A percentile compares a stretch with the other conserved stretches of the same genome.
These are phyloP conservation scores for Caenorhabditis wallacei DNA, from an alignment of 2,888 invertebrate genomes.

Conservation along the genomic window DNA sequence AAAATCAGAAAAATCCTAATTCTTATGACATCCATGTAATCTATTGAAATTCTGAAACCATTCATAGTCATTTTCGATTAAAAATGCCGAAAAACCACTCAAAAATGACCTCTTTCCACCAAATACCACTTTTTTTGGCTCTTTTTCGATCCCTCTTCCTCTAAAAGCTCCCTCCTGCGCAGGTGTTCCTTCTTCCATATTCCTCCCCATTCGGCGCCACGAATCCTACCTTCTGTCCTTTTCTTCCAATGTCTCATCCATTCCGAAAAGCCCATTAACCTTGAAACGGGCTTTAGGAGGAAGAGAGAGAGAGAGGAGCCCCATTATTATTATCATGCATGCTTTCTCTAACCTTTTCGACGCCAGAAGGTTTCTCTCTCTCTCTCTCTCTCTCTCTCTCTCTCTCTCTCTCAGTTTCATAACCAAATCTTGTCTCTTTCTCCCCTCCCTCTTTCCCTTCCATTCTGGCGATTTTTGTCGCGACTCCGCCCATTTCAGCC, in stretches of 20 bases:
- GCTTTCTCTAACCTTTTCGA: slow-evolving; percentile 32
- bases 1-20: too few relatives aligned
- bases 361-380: slow-evolving; percentile 12
- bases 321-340: slow-evolving; percentile 47
- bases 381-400: too few relatives aligned
- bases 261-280: slow-evolving; percentile 35
- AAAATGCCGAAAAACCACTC: too few relatives aligned
- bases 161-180: background rate
- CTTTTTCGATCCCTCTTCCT: background rate
- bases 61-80: too few relatives aligned
- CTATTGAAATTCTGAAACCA: too few relatives aligned
- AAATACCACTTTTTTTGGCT: too few relatives aligned
- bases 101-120: too few relatives aligned
- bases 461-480: slow-evolving; percentile 24
- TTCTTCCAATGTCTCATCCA: slow-evolving; percentile 16
- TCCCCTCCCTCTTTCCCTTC: background rate
- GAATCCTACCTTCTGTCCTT: slow-evolving; percentile 24
- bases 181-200: background rate
- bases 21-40: too few relatives aligned
- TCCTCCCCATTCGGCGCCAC: slow-evolving; percentile 12
- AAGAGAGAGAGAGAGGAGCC: slow-evolving; percentile 12
- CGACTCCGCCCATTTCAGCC: slow-evolving; percentile 7
- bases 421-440: slow-evolving; percentile 4
- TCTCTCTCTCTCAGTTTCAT: background rate
- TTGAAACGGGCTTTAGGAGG: slow-evolving; percentile 18